Base-by-base conservation (phyloP, 2,113 vertebrate genomes). In the Sciurus niger region DNA sequence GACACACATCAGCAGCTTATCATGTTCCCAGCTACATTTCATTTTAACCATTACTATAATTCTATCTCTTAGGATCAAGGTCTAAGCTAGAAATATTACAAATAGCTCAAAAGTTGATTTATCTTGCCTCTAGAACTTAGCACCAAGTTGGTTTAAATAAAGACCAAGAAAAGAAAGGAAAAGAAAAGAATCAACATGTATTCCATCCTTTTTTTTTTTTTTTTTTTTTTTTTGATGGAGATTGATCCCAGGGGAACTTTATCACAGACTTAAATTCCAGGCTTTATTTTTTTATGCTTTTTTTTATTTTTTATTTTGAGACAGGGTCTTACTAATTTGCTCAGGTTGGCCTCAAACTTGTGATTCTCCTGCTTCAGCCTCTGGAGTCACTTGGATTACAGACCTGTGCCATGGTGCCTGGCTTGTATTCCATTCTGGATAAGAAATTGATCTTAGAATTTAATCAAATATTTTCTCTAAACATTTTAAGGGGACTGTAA, bases 41-140 rank as follows among this genome's bases (percentile, higher is more conserved):
- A 96, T 95, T 92, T 92, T 95, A 96, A 96, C 58, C 96, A 96
- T 97, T 97, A 96, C 93, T 90, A 90, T 92, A 97, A 96, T 95
- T 96, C 94, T 95, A 60, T 79, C 86, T 86, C 84, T 96, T 96
- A 97, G 40, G 72, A 93, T 85, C 90, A 89, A 95, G 96, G 96
- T 91, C 86, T 87, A 97, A 92, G 55, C 0, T 84, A 77, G 68
- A 96, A 97, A 92, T 0, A 79, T 67, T 92, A 79, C 1, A 8
- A 8, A 30, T 92, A 89, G 0, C 10, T 93, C 51, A 79, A 76
- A 18, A 60, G 76, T 55, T 70, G 28, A 96, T 97, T 85, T 95
- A 96, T 89, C 68, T 94, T 94, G 46, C 67, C 63, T 96, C 82
- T 60, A 95, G 82, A 95, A 95, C 80, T 72, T 96, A 83, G 85